Conservation (phyloP, 2,888 invertebrate species). For the Onchidella celtica region DNA sequence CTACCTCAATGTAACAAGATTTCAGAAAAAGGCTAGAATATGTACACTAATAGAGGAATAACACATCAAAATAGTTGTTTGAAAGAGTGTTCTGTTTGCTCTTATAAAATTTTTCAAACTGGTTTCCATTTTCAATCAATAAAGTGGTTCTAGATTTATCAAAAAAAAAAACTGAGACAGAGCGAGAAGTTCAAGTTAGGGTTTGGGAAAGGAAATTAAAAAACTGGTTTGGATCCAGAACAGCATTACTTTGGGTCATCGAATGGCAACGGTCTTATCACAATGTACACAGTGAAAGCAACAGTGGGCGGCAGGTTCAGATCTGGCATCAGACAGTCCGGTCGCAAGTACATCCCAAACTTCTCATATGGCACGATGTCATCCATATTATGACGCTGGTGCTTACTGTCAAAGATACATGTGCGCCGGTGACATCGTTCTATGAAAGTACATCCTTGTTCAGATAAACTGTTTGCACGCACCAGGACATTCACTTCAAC, state of each 20-base stretch:
- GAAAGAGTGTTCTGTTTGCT: too few relatives aligned
- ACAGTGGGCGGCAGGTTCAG: constrained; percentile 84
- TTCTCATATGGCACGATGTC: constrained; percentile 89
- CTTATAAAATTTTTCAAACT: too few relatives aligned
- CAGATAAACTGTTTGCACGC: constrained; percentile 83
- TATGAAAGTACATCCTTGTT: constrained; percentile 89
- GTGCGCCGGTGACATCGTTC: constrained; percentile 86
- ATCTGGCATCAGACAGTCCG: constrained; percentile 42
- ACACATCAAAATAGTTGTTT: too few relatives aligned
- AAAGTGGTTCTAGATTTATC: too few relatives aligned
- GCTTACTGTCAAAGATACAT: constrained; percentile 87
- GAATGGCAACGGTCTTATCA: constrained; percentile 36
- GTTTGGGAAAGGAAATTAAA: too few relatives aligned
- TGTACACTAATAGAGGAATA: too few relatives aligned
- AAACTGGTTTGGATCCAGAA: neutral
- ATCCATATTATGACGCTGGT: constrained; percentile 86
- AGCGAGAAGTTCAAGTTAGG: too few relatives aligned
- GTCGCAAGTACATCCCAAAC: constrained; percentile 50
- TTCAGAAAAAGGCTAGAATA: too few relatives aligned
- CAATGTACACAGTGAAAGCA: constrained; percentile 53
- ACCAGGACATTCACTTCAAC: constrained; percentile 88
- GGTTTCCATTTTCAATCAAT: too few relatives aligned
- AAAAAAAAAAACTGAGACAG: too few relatives aligned
- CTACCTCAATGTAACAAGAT: too few relatives aligned
- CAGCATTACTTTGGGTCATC: neutral